phyloP scores from a whole-genome alignment of 1,140 invertebrate genomes.

The Drosophila littoralis region DNA sequence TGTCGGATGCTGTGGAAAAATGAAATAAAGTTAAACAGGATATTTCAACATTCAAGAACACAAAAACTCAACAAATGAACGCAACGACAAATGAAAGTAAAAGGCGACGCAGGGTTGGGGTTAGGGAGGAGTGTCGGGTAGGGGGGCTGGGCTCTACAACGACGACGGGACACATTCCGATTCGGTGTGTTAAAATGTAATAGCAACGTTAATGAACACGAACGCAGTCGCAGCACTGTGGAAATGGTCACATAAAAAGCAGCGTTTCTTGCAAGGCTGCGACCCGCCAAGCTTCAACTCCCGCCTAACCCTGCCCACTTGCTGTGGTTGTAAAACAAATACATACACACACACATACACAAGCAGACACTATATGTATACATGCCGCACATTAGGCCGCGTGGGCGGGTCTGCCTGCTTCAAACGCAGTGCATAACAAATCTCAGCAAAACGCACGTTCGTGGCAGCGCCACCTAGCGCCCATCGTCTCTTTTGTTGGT shows the following conservation, averaged over 20 bases:
- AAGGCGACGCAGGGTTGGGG: constrained; percentile 34
- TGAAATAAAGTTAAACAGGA: constrained; percentile 83
- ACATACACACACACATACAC: constrained; percentile 27
- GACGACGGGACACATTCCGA: constrained; percentile 73
- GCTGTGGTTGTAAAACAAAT: constrained; percentile 77
- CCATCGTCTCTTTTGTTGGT: constrained; percentile 39
- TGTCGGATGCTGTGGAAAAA: constrained; percentile 81
- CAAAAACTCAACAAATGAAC: constrained; percentile 61
- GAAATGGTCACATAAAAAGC: constrained; percentile 79
- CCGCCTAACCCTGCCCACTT: constrained; percentile 28
- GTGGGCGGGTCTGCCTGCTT: constrained; percentile 11
- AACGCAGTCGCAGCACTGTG: constrained; percentile 66
- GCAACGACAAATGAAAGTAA: constrained; percentile 70
- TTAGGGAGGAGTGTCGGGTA: not conserved
- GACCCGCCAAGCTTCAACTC: not conserved
- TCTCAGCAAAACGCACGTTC: constrained; percentile 76
- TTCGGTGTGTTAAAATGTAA: constrained; percentile 83
- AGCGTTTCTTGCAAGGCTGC: constrained; percentile 47
- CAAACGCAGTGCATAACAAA: constrained; percentile 61
- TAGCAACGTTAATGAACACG: constrained; percentile 82
- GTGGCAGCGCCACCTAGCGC: constrained; percentile 49
- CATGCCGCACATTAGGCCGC: constrained; percentile 70
- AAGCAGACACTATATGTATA: constrained; percentile 31
- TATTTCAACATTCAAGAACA: constrained; percentile 73
- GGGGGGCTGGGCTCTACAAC: not conserved